These are phyloP conservation scores for Lochmaea capreae DNA, from an alignment of 2,888 invertebrate species.

Conservation along the genomic window DNA sequence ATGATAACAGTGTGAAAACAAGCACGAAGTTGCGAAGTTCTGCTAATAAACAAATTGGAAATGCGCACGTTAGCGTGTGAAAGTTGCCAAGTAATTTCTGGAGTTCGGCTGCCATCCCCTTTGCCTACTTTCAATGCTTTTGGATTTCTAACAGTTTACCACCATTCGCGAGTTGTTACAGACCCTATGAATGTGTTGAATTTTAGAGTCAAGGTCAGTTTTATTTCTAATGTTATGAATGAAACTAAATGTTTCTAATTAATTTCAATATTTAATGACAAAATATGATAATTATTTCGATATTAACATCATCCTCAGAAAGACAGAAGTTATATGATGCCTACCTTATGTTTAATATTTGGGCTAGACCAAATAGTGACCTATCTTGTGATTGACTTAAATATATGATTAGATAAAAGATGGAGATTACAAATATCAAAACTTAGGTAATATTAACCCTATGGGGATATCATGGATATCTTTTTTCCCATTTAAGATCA, in stretches of 20 bases:
- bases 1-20: slow-evolving; percentile 31
- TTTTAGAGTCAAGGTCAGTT: slow-evolving; percentile 29
- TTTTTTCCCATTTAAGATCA: no score
- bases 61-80: slow-evolving; percentile 48
- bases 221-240: neutral
- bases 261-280: neutral
- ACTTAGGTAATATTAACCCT: no score
- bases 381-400: no score
- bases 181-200: slow-evolving; percentile 15
- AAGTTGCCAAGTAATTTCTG: slow-evolving; percentile 46
- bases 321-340: no score
- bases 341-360: no score
- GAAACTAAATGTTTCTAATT: neutral
- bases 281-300: no score
- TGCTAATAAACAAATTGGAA: slow-evolving; percentile 34
- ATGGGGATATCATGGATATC: no score
- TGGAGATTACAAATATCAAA: no score
- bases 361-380: no score
- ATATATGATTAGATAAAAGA: no score
- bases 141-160: slow-evolving; percentile 41
- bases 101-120: slow-evolving; percentile 40
- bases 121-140: slow-evolving; percentile 45
- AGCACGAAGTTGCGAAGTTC: slow-evolving; percentile 36
- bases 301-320: no score
- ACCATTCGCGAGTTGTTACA: slow-evolving; percentile 35